Base-by-base conservation (phyloP, 2,888 invertebrate species). In the Cerceris rybyensis region DNA sequence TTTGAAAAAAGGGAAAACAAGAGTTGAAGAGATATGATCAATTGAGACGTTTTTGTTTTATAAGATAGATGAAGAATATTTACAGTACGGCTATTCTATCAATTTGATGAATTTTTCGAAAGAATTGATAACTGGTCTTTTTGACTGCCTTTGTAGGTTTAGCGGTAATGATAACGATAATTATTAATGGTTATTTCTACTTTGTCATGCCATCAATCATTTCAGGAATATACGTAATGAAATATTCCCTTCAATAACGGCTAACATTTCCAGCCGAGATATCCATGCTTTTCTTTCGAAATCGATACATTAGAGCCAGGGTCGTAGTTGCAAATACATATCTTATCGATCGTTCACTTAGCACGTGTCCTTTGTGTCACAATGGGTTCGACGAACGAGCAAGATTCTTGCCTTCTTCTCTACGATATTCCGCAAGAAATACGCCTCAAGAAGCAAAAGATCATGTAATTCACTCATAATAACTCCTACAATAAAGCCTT, bases 341-440 rank as follows among this genome's bases (percentile, higher is more conserved):
- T 8, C 43, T 75, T 58, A 58, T 54, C 61, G 57, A 58, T 46
- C 61, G 57, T 11, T 52, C n/a, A 6, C 7, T n/a, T 50, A 46
- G 6, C 66, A 46, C 43, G 16, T 17, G 57, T 54, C n/a, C 55
- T 49, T 61, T 60, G 14, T 65, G 52, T 39, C 43, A 16, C 9
- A 49, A 41, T 16, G 65, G 50, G 72, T 71, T 72, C 75, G 59
- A 55, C 55, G 75, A 55, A 65, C 72, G 46, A 39, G 1, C 17
- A 9, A 8, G 14, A 16, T 17, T 43, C 46, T 50, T 50, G 28
- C 50, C 17, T 55, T 71, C 50, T 59, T 70, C 74, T 54, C 64
- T 42, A 52, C 28, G 17, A 16, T 17, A 17, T 28, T 11, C 16
- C 57, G 2, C 14, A n/a, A 13, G 46, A 6, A 46, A 46, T 11